These are phyloP conservation scores for Masticophis lateralis DNA, from an alignment of 2,797 vertebrate species.

Conservation along the genomic window DNA sequence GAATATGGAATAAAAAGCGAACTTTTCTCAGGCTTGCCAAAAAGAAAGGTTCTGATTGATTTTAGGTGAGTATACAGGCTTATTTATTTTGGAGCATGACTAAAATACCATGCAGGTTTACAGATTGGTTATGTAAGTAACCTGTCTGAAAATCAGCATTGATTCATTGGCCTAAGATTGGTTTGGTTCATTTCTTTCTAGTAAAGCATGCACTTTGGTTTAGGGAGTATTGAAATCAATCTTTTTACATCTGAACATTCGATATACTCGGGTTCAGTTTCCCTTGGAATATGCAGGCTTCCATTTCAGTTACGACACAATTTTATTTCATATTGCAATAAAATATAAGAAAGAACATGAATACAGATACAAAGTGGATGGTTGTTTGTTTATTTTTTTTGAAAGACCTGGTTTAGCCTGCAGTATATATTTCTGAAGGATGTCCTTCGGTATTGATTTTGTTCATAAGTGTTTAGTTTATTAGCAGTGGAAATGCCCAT, in stretches of 20 bases:
- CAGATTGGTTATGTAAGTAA: not conserved
- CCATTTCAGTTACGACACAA: not conserved
- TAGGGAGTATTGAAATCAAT: not conserved
- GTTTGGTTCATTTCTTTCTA: not conserved
- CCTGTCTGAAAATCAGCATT: not conserved
- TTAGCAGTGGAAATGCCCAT: not conserved
- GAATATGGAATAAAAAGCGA: constrained; percentile 85
- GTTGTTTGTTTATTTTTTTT: not conserved
- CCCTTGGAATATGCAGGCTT: accelerated
- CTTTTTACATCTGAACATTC: not conserved
- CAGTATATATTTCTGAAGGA: not conserved
- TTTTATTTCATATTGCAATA: not conserved
- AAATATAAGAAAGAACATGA: not conserved
- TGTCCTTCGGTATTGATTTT: not conserved
- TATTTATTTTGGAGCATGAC: not conserved
- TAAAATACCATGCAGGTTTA: not conserved
- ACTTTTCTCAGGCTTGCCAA: constrained; percentile 76
- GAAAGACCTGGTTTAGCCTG: not conserved
- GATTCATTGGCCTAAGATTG: not conserved
- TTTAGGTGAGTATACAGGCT: constrained; percentile 78
- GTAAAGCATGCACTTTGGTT: not conserved
- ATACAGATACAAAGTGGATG: not conserved
- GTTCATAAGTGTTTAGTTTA: not conserved
- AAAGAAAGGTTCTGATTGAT: constrained; percentile 83
- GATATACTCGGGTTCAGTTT: not conserved